phyloP scores from a whole-genome alignment of 2,113 vertebrate genomes.

The Notothenia rossii region DNA sequence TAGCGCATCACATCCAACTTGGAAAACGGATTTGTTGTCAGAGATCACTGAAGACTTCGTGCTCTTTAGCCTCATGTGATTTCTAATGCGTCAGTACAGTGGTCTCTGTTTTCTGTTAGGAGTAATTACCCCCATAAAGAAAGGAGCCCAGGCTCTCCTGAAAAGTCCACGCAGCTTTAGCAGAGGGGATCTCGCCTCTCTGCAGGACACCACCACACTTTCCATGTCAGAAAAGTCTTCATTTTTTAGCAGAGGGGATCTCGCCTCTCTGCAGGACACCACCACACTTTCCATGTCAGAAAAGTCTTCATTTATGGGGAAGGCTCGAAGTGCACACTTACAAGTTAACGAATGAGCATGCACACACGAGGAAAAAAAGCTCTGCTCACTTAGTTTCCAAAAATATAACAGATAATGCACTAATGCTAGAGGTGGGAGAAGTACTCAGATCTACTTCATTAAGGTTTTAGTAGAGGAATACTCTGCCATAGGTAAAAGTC shows the following conservation, averaged over 20 bases:
- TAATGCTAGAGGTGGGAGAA: too few species aligned
- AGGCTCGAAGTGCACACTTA: constrained; percentile 2
- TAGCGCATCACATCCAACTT: background rate
- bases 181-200: constrained; percentile 42
- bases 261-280: constrained; percentile 36
- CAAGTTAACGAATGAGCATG: constrained; percentile 7
- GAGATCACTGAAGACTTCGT: constrained; percentile 52
- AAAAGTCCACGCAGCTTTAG: constrained; percentile 57
- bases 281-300: constrained; percentile 49
- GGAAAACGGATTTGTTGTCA: constrained; percentile 48
- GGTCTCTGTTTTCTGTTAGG: constrained; percentile 82
- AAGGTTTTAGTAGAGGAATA: too few species aligned
- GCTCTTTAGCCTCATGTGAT: constrained; percentile 68
- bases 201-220: constrained; percentile 42
- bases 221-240: constrained; percentile 39
- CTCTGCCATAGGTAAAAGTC: too few species aligned
- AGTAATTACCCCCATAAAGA: constrained; percentile 82
- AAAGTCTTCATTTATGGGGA: constrained; percentile 16
- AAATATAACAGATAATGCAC: too few species aligned
- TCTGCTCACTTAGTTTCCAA: background rate
- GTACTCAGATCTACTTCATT: too few species aligned
- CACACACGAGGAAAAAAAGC: background rate
- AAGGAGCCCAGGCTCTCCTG: constrained; percentile 53
- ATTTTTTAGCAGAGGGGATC: constrained; percentile 45
- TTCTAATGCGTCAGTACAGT: constrained; percentile 77